Evolutionary conservation across 2,888 invertebrate species (phyloP), one percentile per base, ranked within the genome.

Genomic region (Drosophila antonietae): DNA sequence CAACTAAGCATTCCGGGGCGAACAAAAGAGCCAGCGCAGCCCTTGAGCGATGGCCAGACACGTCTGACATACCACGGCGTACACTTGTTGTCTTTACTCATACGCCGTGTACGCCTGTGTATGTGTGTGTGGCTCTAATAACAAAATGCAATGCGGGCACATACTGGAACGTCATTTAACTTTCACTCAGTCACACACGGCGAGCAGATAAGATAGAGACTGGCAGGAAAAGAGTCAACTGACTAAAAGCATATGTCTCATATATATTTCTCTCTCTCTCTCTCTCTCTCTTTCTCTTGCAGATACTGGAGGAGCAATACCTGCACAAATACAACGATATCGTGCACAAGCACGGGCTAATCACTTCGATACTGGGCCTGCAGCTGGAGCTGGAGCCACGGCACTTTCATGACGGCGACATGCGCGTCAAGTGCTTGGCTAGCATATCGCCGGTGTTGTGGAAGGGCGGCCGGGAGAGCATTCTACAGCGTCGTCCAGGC

Each of bases 341-440:
- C 20, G 93, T 94, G 60, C 94, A 95, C 92, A 91, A 92, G 46
- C 94, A 94, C 87, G 95, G 95, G 47, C 92, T 95, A 82, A 93
- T 94, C 83, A 94, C 95, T 66, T 93, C 94, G 49, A 94, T 94
- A 18, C 90, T 95, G 66, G 95, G 95, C 47, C 92, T 95, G 46
- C 93, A 93, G 72, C 93, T 95, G 90, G 93, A 92, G 57, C 93
- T 95, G 63, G 93, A 93, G 85, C 93, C 93, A 56, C 93, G 93
- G 18, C 94, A 95, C 88, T 95, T 95, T 90, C 92, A 93, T 61
- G 94, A 94, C 7, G 95, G 95, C 60, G 94, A 94, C 56, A 95
- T 95, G 94, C 93, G 93, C 79, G 94, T 95, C 57, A 94, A 95
- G 83, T 95, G 95, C 87, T 93, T 95, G 63, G 95, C 95, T 35